phyloP scores from a whole-genome alignment of 2,888 invertebrate genomes.

The Tanypteryx hageni region DNA sequence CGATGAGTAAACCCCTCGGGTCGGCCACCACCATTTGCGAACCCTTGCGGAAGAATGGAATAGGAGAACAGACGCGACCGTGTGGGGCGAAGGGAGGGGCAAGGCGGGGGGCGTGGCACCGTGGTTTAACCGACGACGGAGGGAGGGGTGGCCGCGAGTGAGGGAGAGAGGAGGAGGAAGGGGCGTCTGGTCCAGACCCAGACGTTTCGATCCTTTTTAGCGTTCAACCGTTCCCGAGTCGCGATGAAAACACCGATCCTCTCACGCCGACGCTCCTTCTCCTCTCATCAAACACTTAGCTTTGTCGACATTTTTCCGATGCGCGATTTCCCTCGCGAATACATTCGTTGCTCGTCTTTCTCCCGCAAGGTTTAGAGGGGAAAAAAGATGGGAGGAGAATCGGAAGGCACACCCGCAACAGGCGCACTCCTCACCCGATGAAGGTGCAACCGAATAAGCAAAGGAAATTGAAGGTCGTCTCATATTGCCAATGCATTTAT shows the following conservation, averaged over 20 bases:
- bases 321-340: neutral
- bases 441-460: no score
- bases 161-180: neutral
- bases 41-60: neutral
- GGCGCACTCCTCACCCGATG: no score
- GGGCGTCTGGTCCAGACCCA: constrained; percentile 60
- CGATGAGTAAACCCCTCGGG: constrained; percentile 10
- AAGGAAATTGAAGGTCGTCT: no score
- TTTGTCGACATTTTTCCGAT: neutral
- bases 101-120: neutral
- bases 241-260: constrained; percentile 37
- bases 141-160: no score
- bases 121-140: neutral
- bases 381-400: no score
- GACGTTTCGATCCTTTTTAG: constrained; percentile 57
- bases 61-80: neutral
- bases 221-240: constrained; percentile 49
- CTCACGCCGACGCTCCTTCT: neutral
- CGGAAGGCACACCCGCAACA: no score
- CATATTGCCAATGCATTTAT: no score
- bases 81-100: neutral
- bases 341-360: neutral
- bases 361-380: no score
- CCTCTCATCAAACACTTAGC: neutral
- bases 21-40: constrained; percentile 16